Evolutionary conservation across 2,888 invertebrate genomes (phyloP), one percentile per base, ranked within the genome.

Genomic region (Aproaerema taeniolella): DNA sequence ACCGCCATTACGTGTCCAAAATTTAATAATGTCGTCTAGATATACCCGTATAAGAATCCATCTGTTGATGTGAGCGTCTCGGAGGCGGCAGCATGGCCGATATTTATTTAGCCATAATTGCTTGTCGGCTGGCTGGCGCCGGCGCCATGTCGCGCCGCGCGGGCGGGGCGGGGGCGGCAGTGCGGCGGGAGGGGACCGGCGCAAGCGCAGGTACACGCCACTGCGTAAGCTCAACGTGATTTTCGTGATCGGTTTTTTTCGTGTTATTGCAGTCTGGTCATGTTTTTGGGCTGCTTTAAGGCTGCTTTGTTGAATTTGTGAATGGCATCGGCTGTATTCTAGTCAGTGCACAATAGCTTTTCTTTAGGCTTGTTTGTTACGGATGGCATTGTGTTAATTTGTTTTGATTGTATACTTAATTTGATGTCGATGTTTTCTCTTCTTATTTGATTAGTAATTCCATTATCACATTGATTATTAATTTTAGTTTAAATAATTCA

Each of bases 71-170:
- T 55, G 60, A 67, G 67, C 70, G 75, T 54, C 67, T 69, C 70
- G 73, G 66, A 67, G 73, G 74, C 71, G 75, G 72, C 72, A 76
- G 80, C 78, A 68, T 74, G 79, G 74, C 73, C 78, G 82, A 82
- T 83, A 85, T 85, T 83, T 85, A 85, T 85, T 83, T 85, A 83
- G 80, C 81, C 82, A 82, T 83, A 83, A 83, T 83, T 85, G 82
- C 82, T 80, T 75, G 81, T 78, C 83, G 83, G 81, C 78, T 67
- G 75, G 58, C 70, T 80, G 83, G 85, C 83, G 83, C 83, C 85
- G 83, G 85, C 83, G 85, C 79, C 79, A 70, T 62, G 79, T 71
- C 78, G 67, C 46, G 46, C 62, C 58, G 65, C 52, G 53, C 38
- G 52, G 49, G 42, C 29, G 45, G 46, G 41, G 45, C 49, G 51